A percentile compares a stretch with the other conserved stretches of the same genome.
phyloP scores from a whole-genome alignment of 1,140 invertebrate genomes.

The Hestina assimilis region DNA sequence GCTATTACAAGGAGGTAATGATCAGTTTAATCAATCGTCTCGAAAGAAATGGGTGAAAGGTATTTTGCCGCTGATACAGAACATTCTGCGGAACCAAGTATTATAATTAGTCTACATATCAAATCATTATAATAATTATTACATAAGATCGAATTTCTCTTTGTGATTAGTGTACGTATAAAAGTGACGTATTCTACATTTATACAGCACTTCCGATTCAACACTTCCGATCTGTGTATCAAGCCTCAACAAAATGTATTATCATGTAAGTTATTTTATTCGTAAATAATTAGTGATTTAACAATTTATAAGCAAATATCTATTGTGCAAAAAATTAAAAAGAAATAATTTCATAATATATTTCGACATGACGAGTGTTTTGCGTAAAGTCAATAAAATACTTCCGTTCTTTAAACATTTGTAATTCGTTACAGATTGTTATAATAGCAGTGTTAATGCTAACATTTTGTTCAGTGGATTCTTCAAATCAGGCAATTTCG shows the following conservation, averaged over 20 bases:
- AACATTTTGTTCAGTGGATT: background rate
- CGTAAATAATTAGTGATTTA: too few relatives aligned
- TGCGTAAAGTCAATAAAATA: background rate
- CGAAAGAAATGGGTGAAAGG: background rate
- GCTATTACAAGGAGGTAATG: background rate
- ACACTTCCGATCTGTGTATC: slow-evolving; percentile 12
- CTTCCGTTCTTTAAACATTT: background rate
- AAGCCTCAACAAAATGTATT: slow-evolving; percentile 17
- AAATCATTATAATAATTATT: slow-evolving; percentile 22
- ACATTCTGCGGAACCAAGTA: slow-evolving; percentile 3
- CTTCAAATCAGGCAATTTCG: slow-evolving; percentile 8
- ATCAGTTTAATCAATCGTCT: background rate
- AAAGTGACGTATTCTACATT: slow-evolving; percentile 18
- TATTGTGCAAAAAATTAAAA: too few relatives aligned
- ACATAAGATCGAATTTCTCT: slow-evolving; percentile 22
- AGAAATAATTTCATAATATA: too few relatives aligned
- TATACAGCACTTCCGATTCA: background rate
- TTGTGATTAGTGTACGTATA: slow-evolving; percentile 23
- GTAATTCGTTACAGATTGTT: slow-evolving; percentile 14
- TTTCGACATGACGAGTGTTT: too few relatives aligned
- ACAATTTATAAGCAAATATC: too few relatives aligned
- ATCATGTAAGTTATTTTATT: slow-evolving; percentile 17
- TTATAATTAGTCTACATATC: slow-evolving; percentile 12
- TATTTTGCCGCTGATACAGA: background rate
- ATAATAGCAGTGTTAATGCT: background rate